Percentiles rank a stretch among this genome's conserved stretches.
Evolutionary conservation across 23 tunicate genomes (phyloP).

Genomic region (Corella eumyota): DNA sequence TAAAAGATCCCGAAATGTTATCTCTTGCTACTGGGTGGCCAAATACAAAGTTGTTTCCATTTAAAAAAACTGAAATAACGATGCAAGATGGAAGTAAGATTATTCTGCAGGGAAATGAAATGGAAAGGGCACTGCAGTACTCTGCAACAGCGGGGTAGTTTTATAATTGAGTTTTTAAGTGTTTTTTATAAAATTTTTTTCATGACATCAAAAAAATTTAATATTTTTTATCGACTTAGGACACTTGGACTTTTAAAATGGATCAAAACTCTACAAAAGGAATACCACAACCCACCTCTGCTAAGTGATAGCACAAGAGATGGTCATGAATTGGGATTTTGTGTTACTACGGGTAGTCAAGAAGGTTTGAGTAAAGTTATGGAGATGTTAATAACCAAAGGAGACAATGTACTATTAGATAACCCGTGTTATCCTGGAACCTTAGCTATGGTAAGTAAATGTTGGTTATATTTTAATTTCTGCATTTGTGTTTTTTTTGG

Average conservation of each 20-base stretch:
- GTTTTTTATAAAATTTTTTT: background rate
- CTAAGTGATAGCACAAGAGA: slow-evolving; percentile 3
- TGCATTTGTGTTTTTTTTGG: background rate
- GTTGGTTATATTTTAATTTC: background rate
- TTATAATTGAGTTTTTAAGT: background rate
- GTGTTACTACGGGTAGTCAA: slow-evolving; percentile 75
- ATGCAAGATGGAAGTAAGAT: slow-evolving; percentile 38
- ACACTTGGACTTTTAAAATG: slow-evolving; percentile 32
- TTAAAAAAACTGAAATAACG: slow-evolving; percentile 34
- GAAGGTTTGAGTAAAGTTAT: slow-evolving; percentile 81
- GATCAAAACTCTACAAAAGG: slow-evolving; percentile 36
- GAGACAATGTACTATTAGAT: slow-evolving; percentile 73
- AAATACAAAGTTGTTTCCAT: slow-evolving; percentile 71
- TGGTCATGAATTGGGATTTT: slow-evolving; percentile 27
- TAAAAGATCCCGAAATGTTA: slow-evolving; percentile 61
- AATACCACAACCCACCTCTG: slow-evolving; percentile 60
- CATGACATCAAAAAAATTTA: background rate
- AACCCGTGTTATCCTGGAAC: slow-evolving; percentile 93
- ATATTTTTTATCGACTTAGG: slow-evolving; percentile 15
- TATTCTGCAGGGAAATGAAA: slow-evolving; percentile 31
- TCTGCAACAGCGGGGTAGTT: slow-evolving; percentile 26
- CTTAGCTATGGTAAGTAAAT: slow-evolving; percentile 37
- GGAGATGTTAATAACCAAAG: slow-evolving; percentile 49
- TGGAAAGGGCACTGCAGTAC: slow-evolving; percentile 75
- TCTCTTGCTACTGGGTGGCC: slow-evolving; percentile 84